Conservation (phyloP, 2,888 invertebrate genomes). For the Ectemnius lituratus region DNA sequence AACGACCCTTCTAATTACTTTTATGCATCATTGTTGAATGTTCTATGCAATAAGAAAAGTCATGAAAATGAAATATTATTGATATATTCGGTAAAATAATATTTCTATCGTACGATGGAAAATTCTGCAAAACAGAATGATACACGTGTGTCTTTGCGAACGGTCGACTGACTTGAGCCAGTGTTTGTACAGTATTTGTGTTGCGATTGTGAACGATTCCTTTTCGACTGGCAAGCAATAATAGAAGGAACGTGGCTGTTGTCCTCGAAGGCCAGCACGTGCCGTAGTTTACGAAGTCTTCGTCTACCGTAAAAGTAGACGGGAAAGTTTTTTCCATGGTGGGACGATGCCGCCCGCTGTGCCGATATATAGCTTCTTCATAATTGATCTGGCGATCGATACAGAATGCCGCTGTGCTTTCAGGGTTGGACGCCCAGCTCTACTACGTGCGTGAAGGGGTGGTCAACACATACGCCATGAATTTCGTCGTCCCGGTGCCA, state of each 20-base stretch:
- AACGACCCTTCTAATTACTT: too few species aligned
- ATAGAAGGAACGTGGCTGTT: slow-evolving; percentile 32
- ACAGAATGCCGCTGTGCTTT: slow-evolving; percentile 66
- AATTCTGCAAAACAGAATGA: too few species aligned
- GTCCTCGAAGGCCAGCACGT: slow-evolving; percentile 39
- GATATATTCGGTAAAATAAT: too few species aligned
- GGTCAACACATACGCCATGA: slow-evolving; percentile 91
- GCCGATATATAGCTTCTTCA: slow-evolving; percentile 43
- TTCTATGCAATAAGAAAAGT: too few species aligned
- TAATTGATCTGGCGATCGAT: slow-evolving; percentile 62
- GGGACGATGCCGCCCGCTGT: slow-evolving; percentile 22
- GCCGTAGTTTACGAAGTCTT: slow-evolving; percentile 40
- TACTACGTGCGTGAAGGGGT: slow-evolving; percentile 91
- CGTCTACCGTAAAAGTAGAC: slow-evolving; percentile 39
- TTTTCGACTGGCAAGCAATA: too few species aligned
- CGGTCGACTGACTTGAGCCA: too few species aligned
- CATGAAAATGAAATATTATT: too few species aligned
- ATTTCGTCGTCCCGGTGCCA: slow-evolving; percentile 89
- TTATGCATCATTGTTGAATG: too few species aligned
- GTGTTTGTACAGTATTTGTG: too few species aligned
- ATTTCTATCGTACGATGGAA: too few species aligned
- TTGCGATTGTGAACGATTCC: too few species aligned
- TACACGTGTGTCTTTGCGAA: too few species aligned
- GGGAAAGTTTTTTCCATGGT: slow-evolving; percentile 40
- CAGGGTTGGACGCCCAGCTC: slow-evolving; percentile 87